phyloP scores from a whole-genome alignment of 2,113 vertebrate species.

The Phoenicopterus ruber region DNA sequence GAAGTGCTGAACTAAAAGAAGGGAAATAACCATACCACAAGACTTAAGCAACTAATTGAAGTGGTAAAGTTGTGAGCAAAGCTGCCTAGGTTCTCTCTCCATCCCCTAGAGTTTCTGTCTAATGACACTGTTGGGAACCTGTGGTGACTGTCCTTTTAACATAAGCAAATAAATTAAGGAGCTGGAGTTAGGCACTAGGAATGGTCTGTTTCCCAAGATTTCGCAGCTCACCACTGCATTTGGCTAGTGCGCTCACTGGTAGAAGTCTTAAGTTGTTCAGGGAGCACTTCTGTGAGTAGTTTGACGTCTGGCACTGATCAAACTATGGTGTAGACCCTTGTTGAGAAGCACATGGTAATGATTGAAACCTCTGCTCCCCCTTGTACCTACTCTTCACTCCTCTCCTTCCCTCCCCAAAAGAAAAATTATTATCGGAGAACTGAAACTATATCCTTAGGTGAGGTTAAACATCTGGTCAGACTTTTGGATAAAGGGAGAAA shows the following conservation, averaged over 20 bases:
- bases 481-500: not conserved
- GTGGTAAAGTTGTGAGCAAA: not conserved
- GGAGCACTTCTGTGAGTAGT: not conserved
- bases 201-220: not conserved
- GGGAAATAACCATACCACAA: not conserved
- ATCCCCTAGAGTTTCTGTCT: not conserved
- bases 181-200: not conserved
- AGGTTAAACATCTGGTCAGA: not conserved
- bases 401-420: not conserved
- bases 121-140: not conserved
- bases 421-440: not conserved
- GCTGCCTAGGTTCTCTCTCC: not conserved
- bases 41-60: not conserved
- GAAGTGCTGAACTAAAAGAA: not conserved
- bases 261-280: not conserved
- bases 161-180: not conserved
- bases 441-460: not conserved
- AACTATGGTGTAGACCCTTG: not conserved
- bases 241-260: not conserved
- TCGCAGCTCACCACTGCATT: not conserved
- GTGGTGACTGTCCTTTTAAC: not conserved
- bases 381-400: not conserved
- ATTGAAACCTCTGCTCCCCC: not conserved
- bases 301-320: not conserved
- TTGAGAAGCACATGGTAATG: not conserved